Evolutionary conservation across 2,797 vertebrate species (phyloP).

Genomic region (Neosilurus hyrtlii): DNA sequence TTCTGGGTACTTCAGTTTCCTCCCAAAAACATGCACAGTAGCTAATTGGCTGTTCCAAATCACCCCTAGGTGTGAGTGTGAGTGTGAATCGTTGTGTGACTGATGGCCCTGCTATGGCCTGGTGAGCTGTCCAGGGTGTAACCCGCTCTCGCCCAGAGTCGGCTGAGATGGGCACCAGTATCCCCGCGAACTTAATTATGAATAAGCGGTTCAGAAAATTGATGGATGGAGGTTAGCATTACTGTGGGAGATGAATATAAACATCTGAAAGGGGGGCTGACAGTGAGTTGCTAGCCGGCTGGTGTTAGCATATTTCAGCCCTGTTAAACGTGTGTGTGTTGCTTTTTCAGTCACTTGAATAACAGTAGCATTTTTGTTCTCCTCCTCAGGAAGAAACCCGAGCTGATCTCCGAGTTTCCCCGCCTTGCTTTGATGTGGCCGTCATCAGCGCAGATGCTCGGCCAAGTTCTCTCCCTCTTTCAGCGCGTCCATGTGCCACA

Average conservation of each 20-base stretch:
- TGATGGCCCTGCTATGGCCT: too few relatives aligned
- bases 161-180: too few relatives aligned
- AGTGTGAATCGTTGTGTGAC: too few relatives aligned
- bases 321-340: constrained; percentile 29
- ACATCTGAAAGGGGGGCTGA: not conserved
- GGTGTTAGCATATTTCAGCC: constrained; percentile 3
- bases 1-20: too few relatives aligned
- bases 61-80: too few relatives aligned
- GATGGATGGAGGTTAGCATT: too few relatives aligned
- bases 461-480: not conserved
- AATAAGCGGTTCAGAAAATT: too few relatives aligned
- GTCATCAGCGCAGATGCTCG: constrained; percentile 10
- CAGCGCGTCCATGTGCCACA: not conserved
- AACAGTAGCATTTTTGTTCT: constrained; percentile 28
- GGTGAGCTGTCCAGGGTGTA: too few relatives aligned
- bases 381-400: not conserved
- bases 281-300: constrained; percentile 1
- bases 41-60: too few relatives aligned
- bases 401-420: not conserved
- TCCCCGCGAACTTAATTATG: too few relatives aligned
- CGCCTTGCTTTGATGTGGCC: not conserved
- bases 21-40: too few relatives aligned
- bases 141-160: too few relatives aligned
- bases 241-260: not conserved
- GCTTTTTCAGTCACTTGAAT: not conserved